Evolutionary conservation across 92 coral and sea anemone genomes (phyloP).

Genomic region (Heteractis magnifica): DNA sequence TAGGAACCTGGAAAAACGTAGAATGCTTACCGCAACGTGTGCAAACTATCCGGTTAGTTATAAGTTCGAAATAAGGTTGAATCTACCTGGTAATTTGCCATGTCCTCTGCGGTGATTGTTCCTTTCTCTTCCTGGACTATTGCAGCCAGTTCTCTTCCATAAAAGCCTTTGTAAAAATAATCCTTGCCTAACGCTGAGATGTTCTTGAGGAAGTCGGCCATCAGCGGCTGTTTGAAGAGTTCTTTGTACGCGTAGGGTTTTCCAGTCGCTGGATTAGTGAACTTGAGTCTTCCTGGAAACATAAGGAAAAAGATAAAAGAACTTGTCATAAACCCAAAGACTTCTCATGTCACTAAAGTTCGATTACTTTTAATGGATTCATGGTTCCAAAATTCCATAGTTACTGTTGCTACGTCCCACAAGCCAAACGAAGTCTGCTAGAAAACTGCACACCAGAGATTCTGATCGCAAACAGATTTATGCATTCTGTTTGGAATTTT

Average conservation of each 20-base stretch:
- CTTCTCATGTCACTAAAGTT: background rate
- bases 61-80: background rate
- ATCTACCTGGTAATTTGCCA: constrained; percentile 56
- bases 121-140: constrained; percentile 60
- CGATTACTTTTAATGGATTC: background rate
- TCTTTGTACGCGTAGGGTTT: constrained; percentile 69
- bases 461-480: too few species aligned
- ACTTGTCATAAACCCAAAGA: background rate
- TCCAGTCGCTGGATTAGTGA: constrained; percentile 82
- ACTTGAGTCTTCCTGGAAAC: constrained; percentile 57
- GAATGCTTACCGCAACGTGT: too few species aligned
- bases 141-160: constrained; percentile 63
- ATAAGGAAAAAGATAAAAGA: background rate
- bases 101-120: constrained; percentile 61
- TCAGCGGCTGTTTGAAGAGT: constrained; percentile 73
- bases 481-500: too few species aligned
- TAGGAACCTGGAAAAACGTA: too few species aligned
- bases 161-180: constrained; percentile 73
- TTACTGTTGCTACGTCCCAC: too few species aligned
- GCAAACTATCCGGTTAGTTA: background rate
- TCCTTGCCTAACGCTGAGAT: constrained; percentile 53
- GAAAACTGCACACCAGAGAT: too few species aligned
- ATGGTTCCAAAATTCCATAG: too few species aligned
- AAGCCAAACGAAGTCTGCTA: too few species aligned
- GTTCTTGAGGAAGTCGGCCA: constrained; percentile 73